Conservation (phyloP, 2,797 vertebrate genomes). For the Pagetopsis macropterus region DNA sequence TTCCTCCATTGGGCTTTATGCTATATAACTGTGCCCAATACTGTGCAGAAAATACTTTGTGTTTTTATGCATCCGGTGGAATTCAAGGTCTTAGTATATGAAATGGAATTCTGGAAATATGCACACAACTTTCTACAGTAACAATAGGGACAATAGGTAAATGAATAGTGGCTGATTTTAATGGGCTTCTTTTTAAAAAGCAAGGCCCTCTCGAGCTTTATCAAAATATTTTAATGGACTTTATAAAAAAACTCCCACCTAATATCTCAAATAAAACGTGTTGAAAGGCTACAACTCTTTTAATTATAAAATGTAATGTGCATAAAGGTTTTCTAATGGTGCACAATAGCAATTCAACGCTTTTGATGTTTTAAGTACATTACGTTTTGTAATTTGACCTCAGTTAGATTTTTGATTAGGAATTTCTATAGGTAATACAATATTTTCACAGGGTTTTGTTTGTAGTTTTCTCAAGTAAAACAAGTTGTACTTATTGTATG, state of each 20-base stretch:
- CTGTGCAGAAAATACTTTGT: conserved; percentile 2
- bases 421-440: not conserved
- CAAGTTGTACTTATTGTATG: no score
- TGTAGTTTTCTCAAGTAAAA: no score
- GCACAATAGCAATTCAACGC: not conserved
- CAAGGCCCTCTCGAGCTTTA: not conserved
- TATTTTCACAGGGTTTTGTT: not conserved
- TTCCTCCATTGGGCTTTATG: conserved; percentile 58
- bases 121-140: not conserved
- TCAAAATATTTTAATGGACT: not conserved
- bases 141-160: no score
- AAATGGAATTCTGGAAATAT: conserved; percentile 29
- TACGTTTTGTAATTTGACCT: no score
- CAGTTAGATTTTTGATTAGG: no score
- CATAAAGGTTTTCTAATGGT: not conserved
- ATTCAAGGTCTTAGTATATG: conserved; percentile 39
- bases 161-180: not conserved
- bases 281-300: not conserved
- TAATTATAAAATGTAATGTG: not conserved
- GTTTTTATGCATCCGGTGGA: conserved; percentile 12
- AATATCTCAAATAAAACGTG: not conserved
- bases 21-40: conserved; percentile 21
- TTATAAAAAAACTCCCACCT: not conserved
- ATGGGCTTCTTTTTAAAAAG: not conserved
- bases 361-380: not conserved